Base-by-base conservation (phyloP, 2,797 vertebrate genomes). In the Gymnoscopelus braueri region DNA sequence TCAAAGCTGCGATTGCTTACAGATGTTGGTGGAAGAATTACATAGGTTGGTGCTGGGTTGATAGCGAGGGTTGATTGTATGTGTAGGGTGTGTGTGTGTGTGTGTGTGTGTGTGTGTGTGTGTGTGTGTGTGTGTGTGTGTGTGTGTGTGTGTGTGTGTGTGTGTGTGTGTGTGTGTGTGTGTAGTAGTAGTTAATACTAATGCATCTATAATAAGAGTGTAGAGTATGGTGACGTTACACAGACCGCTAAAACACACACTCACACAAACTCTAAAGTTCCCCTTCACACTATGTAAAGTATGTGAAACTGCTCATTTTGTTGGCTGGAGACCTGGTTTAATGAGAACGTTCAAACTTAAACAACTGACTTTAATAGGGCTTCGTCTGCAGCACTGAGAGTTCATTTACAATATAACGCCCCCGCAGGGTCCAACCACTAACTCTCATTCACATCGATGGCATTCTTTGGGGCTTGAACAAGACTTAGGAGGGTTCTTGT, bases 271-370 rank as follows among this genome's bases (percentile, higher is more conserved):
- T 19, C 19, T 19, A 19, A 19, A 19, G 19, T 19, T 19, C 19
- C 19, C 19, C 19, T 19, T 19, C 78, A 23, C 39, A 74, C 74
- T 57, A 65, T 81, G 79, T 79, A 81, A 81, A 59, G 74, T 79
- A 77, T 71, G 82, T 80, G 72, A 84, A 88, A 81, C 70, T 69
- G 76, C 79, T 80, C 81, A 77, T 89, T 88, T 80, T 85, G 84
- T 84, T 83, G 84, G 85, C 87, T 78, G 80, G 85, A 85, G 82
- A 84, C 80, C 51, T 57, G 13, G 71, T 91, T 91, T 91, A 92
- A 92, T 72, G 88, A 88, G 83, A 82, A 82, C 83, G 72, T 66
- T 84, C 70, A 51, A 87, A 71, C 88, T 87, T 89, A 90, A 89
- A 88, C 85, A 80, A 88, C 77, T 77, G 58, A 70, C 79, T 87